Conservation (phyloP, 2,797 vertebrate species). For the Pseudochromis fuscus region DNA sequence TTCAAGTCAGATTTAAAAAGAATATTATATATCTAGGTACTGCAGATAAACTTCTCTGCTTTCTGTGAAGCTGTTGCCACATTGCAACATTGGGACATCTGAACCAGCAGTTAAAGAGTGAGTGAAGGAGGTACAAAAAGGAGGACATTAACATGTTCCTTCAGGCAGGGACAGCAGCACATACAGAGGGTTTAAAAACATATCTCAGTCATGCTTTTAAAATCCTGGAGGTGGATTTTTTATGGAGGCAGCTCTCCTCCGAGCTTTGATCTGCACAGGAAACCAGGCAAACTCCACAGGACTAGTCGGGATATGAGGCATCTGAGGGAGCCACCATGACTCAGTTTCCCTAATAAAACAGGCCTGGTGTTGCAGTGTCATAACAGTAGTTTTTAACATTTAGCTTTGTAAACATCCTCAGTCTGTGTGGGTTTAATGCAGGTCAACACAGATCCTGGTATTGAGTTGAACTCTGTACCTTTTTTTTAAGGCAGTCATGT, state of each 20-base stretch:
- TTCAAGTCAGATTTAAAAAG: not conserved
- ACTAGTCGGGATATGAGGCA: conserved; percentile 45
- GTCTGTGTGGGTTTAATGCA: not conserved
- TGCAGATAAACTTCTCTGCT: conserved; percentile 7
- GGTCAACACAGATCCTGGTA: conserved; percentile 4
- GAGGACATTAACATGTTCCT: conserved; percentile 45
- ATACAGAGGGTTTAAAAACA: conserved; percentile 27
- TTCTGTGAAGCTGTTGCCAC: not conserved
- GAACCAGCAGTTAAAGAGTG: not conserved
- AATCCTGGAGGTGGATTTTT: conserved; percentile 44
- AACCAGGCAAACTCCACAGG: conserved; percentile 58
- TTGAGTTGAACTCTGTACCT: conserved; percentile 46
- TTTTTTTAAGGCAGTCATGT: conserved; percentile 18
- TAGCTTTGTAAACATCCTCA: not conserved
- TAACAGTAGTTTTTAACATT: not conserved
- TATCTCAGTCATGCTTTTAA: conserved; percentile 33
- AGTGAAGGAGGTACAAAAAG: conserved; percentile 5
- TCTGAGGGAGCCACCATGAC: conserved; percentile 21
- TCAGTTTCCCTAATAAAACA: not conserved
- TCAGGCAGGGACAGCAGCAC: conserved; percentile 15
- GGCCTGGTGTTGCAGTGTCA: not conserved
- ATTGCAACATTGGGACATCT: not conserved
- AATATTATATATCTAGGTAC: not conserved
- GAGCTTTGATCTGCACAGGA: conserved; percentile 72
- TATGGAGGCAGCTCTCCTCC: conserved; percentile 36